phyloP scores from a whole-genome alignment of 1,140 invertebrate genomes.

The Berghia stephanieae region DNA sequence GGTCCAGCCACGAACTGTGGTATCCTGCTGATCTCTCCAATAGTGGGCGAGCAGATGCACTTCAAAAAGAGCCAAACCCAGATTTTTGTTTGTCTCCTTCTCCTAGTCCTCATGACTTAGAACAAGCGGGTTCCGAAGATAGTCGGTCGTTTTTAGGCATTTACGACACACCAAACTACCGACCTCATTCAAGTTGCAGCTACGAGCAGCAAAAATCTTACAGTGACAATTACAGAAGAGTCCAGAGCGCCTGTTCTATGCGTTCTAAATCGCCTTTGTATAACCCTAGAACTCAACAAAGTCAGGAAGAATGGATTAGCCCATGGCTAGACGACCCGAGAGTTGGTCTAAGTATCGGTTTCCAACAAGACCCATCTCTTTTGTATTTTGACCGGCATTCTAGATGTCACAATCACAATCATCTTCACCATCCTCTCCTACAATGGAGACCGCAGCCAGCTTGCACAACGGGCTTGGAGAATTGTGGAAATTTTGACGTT shows the following conservation, averaged over 20 bases:
- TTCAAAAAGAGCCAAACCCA: no score
- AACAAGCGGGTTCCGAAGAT: neutral
- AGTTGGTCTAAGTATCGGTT: neutral
- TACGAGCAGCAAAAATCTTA: neutral
- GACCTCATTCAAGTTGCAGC: neutral
- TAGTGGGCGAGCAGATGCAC: no score
- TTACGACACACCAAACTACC: neutral
- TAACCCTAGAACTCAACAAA: neutral
- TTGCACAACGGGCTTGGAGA: neutral
- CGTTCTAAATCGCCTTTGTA: neutral
- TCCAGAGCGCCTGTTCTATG: neutral
- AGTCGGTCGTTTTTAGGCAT: neutral
- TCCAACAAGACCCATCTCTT: neutral
- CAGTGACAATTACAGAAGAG: no score
- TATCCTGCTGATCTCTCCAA: neutral
- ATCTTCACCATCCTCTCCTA: no score
- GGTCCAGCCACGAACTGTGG: neutral
- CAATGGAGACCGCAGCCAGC: no score
- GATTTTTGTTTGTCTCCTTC: no score
- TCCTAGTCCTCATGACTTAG: neutral
- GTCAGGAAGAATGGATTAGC: neutral
- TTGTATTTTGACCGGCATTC: constrained; percentile 1
- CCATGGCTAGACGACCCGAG: constrained; percentile 6
- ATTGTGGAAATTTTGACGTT: neutral
- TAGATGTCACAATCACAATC: neutral